Conservation (phyloP, 2,797 vertebrate species). For the Sebastes matsubarae region DNA sequence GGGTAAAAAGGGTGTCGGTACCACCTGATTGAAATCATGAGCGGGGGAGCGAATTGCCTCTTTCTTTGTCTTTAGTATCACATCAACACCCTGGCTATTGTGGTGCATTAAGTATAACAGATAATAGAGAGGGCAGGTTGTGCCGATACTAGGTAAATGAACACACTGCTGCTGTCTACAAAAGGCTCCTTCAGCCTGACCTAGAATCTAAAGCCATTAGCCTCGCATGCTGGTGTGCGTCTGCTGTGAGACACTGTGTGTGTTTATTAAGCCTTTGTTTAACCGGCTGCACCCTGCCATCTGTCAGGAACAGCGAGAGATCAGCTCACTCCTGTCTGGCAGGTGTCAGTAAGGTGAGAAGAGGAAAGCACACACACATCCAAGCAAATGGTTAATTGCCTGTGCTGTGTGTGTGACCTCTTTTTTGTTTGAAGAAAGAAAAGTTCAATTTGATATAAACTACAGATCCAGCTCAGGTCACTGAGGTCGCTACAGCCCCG, state of each 20-base stretch:
- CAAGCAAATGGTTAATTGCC: constrained; percentile 21
- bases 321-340: constrained; percentile 55
- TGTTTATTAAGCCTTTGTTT: constrained; percentile 71
- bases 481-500: fast-evolving
- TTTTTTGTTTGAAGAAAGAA: background rate
- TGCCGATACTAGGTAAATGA: background rate
- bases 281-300: constrained; percentile 62
- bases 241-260: constrained; percentile 29
- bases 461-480: background rate
- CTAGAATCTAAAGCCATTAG: constrained; percentile 12
- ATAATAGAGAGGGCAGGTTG: background rate
- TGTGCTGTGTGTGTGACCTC: background rate
- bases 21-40: constrained; percentile 14
- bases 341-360: constrained; percentile 60
- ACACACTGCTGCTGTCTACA: background rate
- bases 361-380: background rate
- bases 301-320: constrained; percentile 60
- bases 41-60: background rate
- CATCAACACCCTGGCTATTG: background rate
- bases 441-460: background rate
- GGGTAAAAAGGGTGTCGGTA: constrained; percentile 9
- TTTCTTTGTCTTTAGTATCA: constrained; percentile 9
- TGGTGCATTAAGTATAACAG: background rate
- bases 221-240: constrained; percentile 2
- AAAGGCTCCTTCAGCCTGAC: background rate